A percentile compares a stretch with the other conserved stretches of the same genome.
Evolutionary conservation across 2,797 vertebrate species (phyloP).

Genomic region (Podargus strigoides): DNA sequence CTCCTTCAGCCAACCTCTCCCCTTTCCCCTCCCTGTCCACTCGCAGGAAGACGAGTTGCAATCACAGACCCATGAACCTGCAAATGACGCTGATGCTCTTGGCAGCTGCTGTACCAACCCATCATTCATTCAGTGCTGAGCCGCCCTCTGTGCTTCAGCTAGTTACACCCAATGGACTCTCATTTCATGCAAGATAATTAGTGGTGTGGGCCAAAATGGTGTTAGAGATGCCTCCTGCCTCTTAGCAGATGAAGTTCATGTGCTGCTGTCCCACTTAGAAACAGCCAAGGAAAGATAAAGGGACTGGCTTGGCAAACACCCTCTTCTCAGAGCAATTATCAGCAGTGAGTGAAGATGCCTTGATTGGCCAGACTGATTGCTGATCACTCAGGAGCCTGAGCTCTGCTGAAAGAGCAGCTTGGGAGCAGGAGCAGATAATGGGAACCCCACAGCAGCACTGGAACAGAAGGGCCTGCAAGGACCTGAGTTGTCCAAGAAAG

Average conservation of each 20-base stretch:
- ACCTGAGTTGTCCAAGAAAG: neutral
- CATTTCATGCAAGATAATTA: neutral
- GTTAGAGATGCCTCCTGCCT: neutral
- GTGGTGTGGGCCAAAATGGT: rapidly evolving
- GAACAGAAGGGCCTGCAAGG: neutral
- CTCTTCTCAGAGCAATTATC: neutral
- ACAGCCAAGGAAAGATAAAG: neutral
- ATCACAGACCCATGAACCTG: neutral
- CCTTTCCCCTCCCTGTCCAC: neutral
- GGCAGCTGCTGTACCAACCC: neutral
- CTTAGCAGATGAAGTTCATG: neutral
- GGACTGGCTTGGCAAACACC: neutral
- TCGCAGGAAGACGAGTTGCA: neutral
- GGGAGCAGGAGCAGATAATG: neutral
- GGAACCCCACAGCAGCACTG: neutral
- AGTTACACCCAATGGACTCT: neutral
- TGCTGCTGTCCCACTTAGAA: neutral
- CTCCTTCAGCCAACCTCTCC: neutral
- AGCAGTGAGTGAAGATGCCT: neutral
- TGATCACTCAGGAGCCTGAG: neutral
- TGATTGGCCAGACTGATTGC: neutral
- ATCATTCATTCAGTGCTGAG: neutral
- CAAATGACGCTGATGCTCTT: neutral
- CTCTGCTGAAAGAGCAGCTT: neutral
- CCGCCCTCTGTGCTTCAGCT: neutral